These are phyloP conservation scores for Agriopis leucophaearia DNA, from an alignment of 2,888 invertebrate genomes.

Conservation along the genomic window DNA sequence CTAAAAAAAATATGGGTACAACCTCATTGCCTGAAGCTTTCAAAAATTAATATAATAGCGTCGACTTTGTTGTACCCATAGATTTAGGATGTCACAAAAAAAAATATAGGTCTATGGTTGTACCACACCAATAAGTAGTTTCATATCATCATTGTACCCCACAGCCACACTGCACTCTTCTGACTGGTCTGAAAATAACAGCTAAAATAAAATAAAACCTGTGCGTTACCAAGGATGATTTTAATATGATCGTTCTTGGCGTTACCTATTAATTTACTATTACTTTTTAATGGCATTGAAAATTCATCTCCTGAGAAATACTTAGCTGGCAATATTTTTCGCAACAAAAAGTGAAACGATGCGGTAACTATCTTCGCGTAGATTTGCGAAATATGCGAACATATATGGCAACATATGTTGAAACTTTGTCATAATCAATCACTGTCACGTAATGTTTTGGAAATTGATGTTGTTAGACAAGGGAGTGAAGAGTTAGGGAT, in stretches of 20 bases:
- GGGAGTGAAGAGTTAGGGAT: background rate
- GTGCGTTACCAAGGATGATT: too few relatives aligned
- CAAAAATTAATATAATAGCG: too few relatives aligned
- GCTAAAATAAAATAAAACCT: background rate
- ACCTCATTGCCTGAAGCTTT: too few relatives aligned
- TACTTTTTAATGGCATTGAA: constrained; percentile 1
- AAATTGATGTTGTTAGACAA: background rate
- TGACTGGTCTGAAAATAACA: too few relatives aligned
- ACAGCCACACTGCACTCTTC: too few relatives aligned
- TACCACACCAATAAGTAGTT: too few relatives aligned
- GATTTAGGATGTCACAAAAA: too few relatives aligned
- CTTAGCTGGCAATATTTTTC: constrained; percentile 1
- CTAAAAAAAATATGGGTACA: too few relatives aligned
- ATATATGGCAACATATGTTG: background rate
- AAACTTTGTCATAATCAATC: background rate
- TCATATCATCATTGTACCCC: too few relatives aligned
- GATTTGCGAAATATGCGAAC: constrained; percentile 5
- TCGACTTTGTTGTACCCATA: too few relatives aligned
- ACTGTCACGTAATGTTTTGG: background rate
- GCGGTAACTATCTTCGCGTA: background rate
- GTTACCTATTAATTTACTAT: background rate
- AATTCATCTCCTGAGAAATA: background rate
- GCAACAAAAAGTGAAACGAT: background rate
- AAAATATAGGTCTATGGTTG: too few relatives aligned
- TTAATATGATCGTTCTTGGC: too few relatives aligned